Base-by-base conservation (phyloP, 2,888 invertebrate genomes). In the Dione vanillae region DNA sequence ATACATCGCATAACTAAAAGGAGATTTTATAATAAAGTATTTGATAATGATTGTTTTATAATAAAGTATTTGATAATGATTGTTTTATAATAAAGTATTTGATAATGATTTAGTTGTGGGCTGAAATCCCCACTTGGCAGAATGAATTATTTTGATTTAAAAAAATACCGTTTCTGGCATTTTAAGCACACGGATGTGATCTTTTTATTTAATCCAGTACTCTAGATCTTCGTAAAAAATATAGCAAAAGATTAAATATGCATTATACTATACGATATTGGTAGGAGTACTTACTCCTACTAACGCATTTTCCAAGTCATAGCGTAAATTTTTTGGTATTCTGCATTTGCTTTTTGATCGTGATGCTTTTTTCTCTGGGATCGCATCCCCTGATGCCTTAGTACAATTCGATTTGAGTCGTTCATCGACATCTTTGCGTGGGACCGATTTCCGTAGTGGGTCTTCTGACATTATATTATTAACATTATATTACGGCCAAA, bases 1-100 rank as follows among this genome's bases (percentile, higher is more conserved):
- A 93, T 19, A 91, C 87, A 78, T 93, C 91, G 74, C 94, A 93
- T 66, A 92, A 78, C 93, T 92, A 82, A 65, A 86, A 86, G 40
- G n/a, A n/a, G n/a, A n/a, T n/a, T n/a, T n/a, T n/a, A n/a, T n/a
- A n/a, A n/a, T n/a, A n/a, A n/a, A n/a, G n/a, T n/a, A n/a, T n/a
- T n/a, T n/a, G n/a, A n/a, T n/a, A n/a, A n/a, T n/a, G n/a, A n/a
- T n/a, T n/a, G n/a, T n/a, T n/a, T n/a, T n/a, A n/a, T n/a, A n/a
- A n/a, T n/a, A n/a, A n/a, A n/a, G n/a, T n/a, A n/a, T n/a, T n/a
- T n/a, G n/a, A n/a, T n/a, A n/a, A n/a, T n/a, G n/a, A n/a, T n/a
- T n/a, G n/a, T n/a, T n/a, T n/a, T n/a, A n/a, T n/a, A n/a, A n/a
- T n/a, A n/a, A n/a, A n/a, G n/a, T n/a, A n/a, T n/a, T n/a, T n/a